Evolutionary conservation across 1,140 invertebrate species (phyloP).

Genomic region (Archegozetes longisetosus): DNA sequence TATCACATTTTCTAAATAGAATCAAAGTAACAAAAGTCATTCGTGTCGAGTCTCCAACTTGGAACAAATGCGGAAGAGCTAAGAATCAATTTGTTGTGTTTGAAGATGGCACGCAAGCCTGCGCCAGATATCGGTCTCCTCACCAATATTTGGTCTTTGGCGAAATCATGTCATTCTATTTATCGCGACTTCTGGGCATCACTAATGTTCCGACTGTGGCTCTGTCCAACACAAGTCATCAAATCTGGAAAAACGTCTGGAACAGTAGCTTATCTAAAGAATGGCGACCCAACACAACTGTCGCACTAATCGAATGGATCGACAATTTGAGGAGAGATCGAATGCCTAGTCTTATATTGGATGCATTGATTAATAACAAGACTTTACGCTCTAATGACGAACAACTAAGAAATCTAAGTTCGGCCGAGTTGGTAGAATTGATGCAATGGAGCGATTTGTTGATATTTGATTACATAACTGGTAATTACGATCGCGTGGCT

Average conservation of each 20-base stretch:
- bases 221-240: conserved; percentile 24
- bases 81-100: conserved; percentile 26
- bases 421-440: conserved; percentile 24
- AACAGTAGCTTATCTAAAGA: conserved; percentile 13
- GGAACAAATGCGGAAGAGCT: conserved; percentile 28
- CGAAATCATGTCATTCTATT: conserved; percentile 30
- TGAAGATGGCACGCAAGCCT: conserved; percentile 23
- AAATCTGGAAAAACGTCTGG: conserved; percentile 21
- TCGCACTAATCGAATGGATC: conserved; percentile 30
- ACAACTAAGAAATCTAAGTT: conserved; percentile 14
- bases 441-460: conserved; percentile 33
- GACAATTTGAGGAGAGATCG: conserved; percentile 23
- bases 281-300: conserved; percentile 25
- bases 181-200: conserved; percentile 26
- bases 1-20: not conserved
- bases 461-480: conserved; percentile 34
- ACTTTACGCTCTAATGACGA: conserved; percentile 9
- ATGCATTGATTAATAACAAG: conserved; percentile 2
- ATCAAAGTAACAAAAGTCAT: not conserved
- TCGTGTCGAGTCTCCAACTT: conserved; percentile 21
- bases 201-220: conserved; percentile 28
- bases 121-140: conserved; percentile 27
- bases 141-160: conserved; percentile 27
- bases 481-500: conserved; percentile 32
- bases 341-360: conserved; percentile 14